A percentile compares a stretch with the other conserved stretches of the same genome.
Conservation (phyloP, 2,888 invertebrate species). For the Nemurella pictetii region DNA sequence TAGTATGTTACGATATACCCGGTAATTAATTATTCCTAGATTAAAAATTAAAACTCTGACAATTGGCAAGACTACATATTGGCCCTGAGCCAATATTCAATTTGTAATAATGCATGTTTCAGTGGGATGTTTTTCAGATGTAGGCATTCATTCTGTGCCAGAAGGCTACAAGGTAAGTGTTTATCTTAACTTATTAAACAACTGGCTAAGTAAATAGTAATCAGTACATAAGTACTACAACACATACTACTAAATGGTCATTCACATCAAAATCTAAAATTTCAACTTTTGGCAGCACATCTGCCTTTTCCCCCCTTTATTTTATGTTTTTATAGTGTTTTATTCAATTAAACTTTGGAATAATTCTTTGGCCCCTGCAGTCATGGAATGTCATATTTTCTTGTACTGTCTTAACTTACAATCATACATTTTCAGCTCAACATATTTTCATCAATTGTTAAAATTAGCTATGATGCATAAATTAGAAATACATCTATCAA, state of each 20-base stretch:
- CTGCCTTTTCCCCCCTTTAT: not conserved
- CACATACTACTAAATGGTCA: too few relatives aligned
- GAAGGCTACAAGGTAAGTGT: too few relatives aligned
- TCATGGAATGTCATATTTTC: not conserved
- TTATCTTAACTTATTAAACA: not conserved
- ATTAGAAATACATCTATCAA: too few relatives aligned
- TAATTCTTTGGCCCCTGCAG: slow-evolving; percentile 3
- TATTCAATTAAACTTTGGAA: not conserved
- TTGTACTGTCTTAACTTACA: not conserved
- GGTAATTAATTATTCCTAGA: too few relatives aligned
- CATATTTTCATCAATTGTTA: not conserved
- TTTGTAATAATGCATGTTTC: too few relatives aligned
- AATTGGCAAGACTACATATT: not conserved
- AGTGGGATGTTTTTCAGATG: too few relatives aligned
- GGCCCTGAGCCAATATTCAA: too few relatives aligned
- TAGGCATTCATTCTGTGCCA: too few relatives aligned
- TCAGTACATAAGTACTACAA: not conserved
- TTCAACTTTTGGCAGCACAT: not conserved
- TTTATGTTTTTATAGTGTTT: not conserved
- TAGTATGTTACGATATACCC: too few relatives aligned
- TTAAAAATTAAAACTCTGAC: not conserved
- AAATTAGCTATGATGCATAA: not conserved
- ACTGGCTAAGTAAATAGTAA: not conserved
- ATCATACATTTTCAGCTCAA: not conserved
- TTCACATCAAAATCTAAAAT: too few relatives aligned